Evolutionary conservation across 2,797 vertebrate genomes (phyloP).

Genomic region (Erithacus rubecula): DNA sequence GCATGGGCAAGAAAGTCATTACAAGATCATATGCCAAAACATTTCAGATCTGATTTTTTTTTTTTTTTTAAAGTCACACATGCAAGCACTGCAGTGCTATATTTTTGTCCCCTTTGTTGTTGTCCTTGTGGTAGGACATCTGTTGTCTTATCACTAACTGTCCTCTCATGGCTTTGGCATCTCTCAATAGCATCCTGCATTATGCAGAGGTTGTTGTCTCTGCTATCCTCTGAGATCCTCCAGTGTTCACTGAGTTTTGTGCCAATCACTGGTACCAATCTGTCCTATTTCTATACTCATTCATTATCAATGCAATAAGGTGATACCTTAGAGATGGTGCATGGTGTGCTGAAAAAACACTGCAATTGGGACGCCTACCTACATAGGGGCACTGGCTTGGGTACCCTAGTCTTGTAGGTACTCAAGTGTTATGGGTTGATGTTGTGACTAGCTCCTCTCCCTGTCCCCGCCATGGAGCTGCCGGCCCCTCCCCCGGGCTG

Average conservation of each 20-base stretch:
- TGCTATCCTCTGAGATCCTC: not conserved
- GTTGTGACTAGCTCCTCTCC: too few relatives aligned
- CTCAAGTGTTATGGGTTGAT: too few relatives aligned
- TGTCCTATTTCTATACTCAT: not conserved
- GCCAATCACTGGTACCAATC: not conserved
- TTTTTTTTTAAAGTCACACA: not conserved
- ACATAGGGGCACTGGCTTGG: rapidly evolving
- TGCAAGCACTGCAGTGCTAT: not conserved
- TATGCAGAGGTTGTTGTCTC: not conserved
- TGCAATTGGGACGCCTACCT: not conserved
- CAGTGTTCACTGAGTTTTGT: not conserved
- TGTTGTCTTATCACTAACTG: not conserved
- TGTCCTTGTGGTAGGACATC: constrained; percentile 9
- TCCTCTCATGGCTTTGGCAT: not conserved
- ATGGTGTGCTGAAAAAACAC: not conserved
- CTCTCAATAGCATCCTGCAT: not conserved
- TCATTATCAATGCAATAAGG: not conserved
- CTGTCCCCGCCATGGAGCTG: too few relatives aligned
- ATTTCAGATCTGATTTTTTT: not conserved
- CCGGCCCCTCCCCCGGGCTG: too few relatives aligned
- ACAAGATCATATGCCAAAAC: not conserved
- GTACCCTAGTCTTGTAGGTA: not conserved
- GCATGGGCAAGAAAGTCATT: not conserved
- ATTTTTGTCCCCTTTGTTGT: not conserved
- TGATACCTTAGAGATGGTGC: not conserved